These are phyloP conservation scores for Linyphia triangularis DNA, from an alignment of 2,888 invertebrate species.

Conservation along the genomic window DNA sequence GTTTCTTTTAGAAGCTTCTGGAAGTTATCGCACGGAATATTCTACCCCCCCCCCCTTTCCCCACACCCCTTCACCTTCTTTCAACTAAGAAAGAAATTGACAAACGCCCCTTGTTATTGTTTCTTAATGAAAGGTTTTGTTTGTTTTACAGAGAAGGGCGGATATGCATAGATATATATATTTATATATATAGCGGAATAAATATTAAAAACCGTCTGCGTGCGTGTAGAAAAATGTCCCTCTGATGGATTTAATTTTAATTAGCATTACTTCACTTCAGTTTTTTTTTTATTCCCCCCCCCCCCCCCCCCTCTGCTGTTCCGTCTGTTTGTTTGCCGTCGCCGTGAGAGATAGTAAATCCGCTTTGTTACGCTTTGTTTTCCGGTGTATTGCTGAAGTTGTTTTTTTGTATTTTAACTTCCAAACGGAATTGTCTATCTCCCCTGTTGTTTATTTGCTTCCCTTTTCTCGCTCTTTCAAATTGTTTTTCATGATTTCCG, in stretches of 20 bases:
- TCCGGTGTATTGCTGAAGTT: neutral
- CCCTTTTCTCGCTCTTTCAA: too few relatives aligned
- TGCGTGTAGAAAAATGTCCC: neutral
- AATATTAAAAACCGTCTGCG: constrained; percentile 68
- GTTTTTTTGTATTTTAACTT: constrained; percentile 20
- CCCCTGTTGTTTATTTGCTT: constrained; percentile 22
- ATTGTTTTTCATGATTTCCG: too few relatives aligned
- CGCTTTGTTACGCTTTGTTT: constrained; percentile 15
- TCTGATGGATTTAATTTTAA: constrained; percentile 61
- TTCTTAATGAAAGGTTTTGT: constrained; percentile 72
- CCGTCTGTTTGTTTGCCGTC: constrained; percentile 14
- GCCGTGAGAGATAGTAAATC: constrained; percentile 37
- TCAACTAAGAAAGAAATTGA: constrained; percentile 50
- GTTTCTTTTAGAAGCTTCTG: neutral
- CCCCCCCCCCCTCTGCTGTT: too few relatives aligned
- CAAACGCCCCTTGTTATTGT: constrained; percentile 66
- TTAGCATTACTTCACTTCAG: constrained; percentile 46
- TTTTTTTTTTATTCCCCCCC: neutral
- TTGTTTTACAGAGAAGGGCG: constrained; percentile 32
- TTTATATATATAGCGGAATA: constrained; percentile 35
- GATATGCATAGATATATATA: neutral
- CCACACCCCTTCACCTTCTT: too few relatives aligned
- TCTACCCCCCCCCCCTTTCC: too few relatives aligned
- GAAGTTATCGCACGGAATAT: constrained; percentile 61
- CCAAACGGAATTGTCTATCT: constrained; percentile 26